Evolutionary conservation across 2,113 vertebrate species (phyloP).

Genomic region (Festucalex cinctus): DNA sequence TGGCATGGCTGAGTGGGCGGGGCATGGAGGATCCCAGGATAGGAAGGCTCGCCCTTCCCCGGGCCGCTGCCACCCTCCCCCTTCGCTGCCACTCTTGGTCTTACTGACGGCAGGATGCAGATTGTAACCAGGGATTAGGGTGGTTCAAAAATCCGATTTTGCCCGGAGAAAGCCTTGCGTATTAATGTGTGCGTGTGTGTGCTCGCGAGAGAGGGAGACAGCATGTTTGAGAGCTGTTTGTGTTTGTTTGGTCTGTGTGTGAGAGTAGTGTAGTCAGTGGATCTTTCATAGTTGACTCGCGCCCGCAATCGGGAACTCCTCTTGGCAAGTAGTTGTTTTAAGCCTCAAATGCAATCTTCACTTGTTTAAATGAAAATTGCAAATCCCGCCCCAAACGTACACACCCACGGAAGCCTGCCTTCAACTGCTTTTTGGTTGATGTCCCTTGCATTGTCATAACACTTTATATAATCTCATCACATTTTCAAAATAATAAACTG

Average conservation of each 20-base stretch:
- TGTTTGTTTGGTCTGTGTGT: conserved; percentile 32
- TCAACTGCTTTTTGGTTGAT: neutral
- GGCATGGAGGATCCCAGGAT: conserved; percentile 52
- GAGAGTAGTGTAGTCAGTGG: conserved; percentile 61
- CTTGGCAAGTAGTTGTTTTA: conserved; percentile 55
- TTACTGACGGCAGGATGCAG: conserved; percentile 81
- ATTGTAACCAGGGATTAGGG: conserved; percentile 91
- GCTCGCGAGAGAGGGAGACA: conserved; percentile 25
- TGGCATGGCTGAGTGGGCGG: conserved; percentile 51
- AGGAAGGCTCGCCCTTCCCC: conserved; percentile 28
- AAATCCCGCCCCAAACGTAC: neutral
- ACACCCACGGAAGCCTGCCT: conserved; percentile 5
- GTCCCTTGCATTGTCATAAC: neutral
- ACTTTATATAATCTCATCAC: conserved; percentile 7
- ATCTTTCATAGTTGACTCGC: conserved; percentile 80
- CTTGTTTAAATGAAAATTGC: conserved; percentile 60
- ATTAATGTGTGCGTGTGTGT: conserved; percentile 40
- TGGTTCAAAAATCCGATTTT: conserved; percentile 93
- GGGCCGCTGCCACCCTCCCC: neutral
- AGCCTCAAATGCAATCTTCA: conserved; percentile 69
- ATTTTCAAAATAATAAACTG: conserved; percentile 15
- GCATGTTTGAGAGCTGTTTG: conserved; percentile 25
- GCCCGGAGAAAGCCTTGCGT: conserved; percentile 79
- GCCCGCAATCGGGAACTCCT: conserved; percentile 45
- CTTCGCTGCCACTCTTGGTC: conserved; percentile 33